Evolutionary conservation across 2,888 invertebrate genomes (phyloP).

Genomic region (Acleris literana): DNA sequence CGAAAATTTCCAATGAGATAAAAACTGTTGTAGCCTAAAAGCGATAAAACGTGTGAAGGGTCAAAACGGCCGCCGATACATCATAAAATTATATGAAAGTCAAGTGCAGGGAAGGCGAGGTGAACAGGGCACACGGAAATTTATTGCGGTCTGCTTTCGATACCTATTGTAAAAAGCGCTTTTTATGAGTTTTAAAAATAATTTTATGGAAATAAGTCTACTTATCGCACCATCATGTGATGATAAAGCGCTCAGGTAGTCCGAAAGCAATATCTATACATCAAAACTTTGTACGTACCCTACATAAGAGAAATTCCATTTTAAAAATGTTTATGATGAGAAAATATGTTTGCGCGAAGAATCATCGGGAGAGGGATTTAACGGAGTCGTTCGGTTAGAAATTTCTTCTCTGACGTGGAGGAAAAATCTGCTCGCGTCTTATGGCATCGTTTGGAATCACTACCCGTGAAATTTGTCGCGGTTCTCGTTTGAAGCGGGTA

Average conservation of each 20-base stretch:
- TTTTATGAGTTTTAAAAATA: constrained; percentile 71
- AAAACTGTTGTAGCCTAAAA: constrained; percentile 44
- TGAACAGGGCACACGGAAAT: constrained; percentile 70
- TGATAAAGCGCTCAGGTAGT: constrained; percentile 35
- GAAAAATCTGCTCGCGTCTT: constrained; percentile 70
- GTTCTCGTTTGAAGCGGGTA: constrained; percentile 52
- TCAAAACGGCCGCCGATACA: constrained; percentile 78
- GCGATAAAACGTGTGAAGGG: constrained; percentile 80
- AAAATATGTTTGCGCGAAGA: constrained; percentile 50
- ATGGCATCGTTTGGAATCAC: constrained; percentile 62
- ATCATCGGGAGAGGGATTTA: constrained; percentile 53
- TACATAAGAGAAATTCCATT: constrained; percentile 42
- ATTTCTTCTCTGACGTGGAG: constrained; percentile 56
- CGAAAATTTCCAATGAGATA: constrained; percentile 59
- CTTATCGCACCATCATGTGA: constrained; percentile 52
- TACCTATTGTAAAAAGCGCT: constrained; percentile 74
- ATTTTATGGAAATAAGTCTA: constrained; percentile 65
- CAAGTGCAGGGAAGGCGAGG: constrained; percentile 79
- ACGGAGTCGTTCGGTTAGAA: constrained; percentile 68
- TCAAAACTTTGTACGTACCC: constrained; percentile 1
- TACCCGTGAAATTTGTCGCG: constrained; percentile 77
- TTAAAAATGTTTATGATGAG: constrained; percentile 49
- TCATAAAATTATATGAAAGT: constrained; percentile 84
- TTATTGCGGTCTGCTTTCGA: constrained; percentile 81
- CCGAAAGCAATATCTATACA: constrained; percentile 35